phyloP scores from a whole-genome alignment of 1,140 invertebrate species.

The Nautilus pompilius region DNA sequence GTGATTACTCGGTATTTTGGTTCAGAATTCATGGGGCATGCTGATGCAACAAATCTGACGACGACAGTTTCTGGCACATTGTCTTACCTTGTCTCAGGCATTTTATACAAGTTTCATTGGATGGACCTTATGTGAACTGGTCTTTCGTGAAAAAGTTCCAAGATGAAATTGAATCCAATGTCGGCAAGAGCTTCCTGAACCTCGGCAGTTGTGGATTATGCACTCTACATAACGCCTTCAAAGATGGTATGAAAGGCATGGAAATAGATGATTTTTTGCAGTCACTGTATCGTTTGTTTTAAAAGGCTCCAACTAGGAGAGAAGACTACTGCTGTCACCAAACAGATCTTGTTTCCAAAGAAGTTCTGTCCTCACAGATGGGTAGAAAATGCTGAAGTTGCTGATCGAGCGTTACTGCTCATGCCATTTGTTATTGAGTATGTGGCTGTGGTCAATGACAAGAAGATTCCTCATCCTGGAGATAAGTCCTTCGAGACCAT shows the following conservation, averaged over 20 bases:
- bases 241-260: constrained; percentile 10
- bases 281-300: constrained; percentile 13
- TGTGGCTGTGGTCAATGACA: constrained; percentile 1
- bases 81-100: too few relatives aligned
- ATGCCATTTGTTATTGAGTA: neutral
- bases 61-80: too few relatives aligned
- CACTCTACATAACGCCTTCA: constrained; percentile 18
- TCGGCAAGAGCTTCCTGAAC: constrained; percentile 9
- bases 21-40: neutral
- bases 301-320: constrained; percentile 13
- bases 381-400: constrained; percentile 15
- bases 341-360: constrained; percentile 7
- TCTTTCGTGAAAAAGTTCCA: constrained; percentile 9
- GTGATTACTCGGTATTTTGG: neutral
- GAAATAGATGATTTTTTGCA: constrained; percentile 9
- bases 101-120: too few relatives aligned
- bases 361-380: constrained; percentile 13
- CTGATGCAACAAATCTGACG: too few relatives aligned
- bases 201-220: constrained; percentile 24
- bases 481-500: constrained; percentile 7
- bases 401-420: constrained; percentile 9
- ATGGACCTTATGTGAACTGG: constrained; percentile 29
- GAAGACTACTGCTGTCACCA: constrained; percentile 15
- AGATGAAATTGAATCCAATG: neutral
- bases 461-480: neutral